These are phyloP conservation scores for Xylocampa areola DNA, from an alignment of 2,888 invertebrate genomes.

Conservation along the genomic window DNA sequence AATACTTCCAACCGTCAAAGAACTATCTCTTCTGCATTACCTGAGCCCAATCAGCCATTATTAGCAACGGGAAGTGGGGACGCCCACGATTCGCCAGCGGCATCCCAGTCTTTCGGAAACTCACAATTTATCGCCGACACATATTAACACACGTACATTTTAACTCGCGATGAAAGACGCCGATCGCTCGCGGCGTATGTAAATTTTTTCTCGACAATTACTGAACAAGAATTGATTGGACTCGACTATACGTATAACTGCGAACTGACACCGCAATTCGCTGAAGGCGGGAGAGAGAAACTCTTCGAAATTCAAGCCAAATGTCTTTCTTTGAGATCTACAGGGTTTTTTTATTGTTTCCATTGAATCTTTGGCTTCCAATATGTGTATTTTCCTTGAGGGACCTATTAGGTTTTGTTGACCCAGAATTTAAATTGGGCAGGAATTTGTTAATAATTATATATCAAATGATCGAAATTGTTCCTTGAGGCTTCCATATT, in stretches of 20 bases:
- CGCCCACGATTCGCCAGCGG: constrained; percentile 68
- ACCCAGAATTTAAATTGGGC: constrained; percentile 31
- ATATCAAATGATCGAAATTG: constrained; percentile 16
- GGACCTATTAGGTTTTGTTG: constrained; percentile 47
- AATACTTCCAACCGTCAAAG: constrained; percentile 5
- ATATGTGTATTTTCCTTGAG: constrained; percentile 46
- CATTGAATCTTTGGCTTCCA: constrained; percentile 10
- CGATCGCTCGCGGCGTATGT: constrained; percentile 62
- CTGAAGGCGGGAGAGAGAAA: constrained; percentile 47
- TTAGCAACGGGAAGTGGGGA: constrained; percentile 50
- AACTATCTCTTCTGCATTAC: constrained; percentile 30
- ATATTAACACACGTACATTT: constrained; percentile 60
- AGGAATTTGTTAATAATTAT: constrained; percentile 30
- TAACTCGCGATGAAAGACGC: constrained; percentile 65
- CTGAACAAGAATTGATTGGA: constrained; percentile 57
- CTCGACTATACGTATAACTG: constrained; percentile 33
- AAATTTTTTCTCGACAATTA: constrained; percentile 62
- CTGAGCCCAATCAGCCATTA: constrained; percentile 34
- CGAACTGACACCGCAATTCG: constrained; percentile 37
- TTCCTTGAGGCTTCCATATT: constrained; percentile 22
- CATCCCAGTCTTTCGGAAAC: constrained; percentile 67
- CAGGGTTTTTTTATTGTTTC: constrained; percentile 32
- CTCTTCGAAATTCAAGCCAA: constrained; percentile 15
- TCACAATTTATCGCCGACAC: constrained; percentile 67
- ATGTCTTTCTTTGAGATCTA: constrained; percentile 1